Percentiles rank a stretch among this genome's conserved stretches.
Conservation (phyloP, 2,113 vertebrate species). For the Laticauda colubrina region DNA sequence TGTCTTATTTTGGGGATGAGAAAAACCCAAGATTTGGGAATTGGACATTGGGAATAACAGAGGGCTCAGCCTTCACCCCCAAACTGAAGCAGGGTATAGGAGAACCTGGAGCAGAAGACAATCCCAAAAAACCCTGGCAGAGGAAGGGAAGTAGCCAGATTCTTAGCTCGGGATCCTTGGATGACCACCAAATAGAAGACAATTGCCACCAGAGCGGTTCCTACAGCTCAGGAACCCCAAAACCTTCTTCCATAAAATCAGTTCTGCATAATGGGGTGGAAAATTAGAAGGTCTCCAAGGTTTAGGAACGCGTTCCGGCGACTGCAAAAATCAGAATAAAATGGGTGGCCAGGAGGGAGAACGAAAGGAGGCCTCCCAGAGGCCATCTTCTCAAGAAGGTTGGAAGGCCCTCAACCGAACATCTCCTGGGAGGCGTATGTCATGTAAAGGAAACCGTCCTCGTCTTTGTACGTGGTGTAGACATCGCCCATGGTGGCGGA, state of each 20-base stretch:
- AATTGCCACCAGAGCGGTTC: rapidly evolving
- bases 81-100: neutral
- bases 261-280: too few species aligned
- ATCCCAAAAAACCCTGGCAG: neutral
- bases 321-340: too few species aligned
- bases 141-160: neutral
- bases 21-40: neutral
- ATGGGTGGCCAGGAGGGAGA: neutral
- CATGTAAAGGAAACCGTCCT: conserved; percentile 82
- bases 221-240: neutral
- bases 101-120: neutral
- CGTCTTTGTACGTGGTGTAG: conserved; percentile 71
- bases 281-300: neutral
- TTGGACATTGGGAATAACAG: neutral
- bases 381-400: neutral
- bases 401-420: conserved; percentile 58
- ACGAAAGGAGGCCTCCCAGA: neutral
- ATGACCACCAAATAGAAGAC: neutral
- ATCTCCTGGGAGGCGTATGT: conserved; percentile 82
- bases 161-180: neutral
- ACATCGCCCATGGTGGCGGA: conserved; percentile 78
- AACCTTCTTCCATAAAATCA: neutral
- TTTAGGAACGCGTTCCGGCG: neutral
- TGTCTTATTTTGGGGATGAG: neutral
- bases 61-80: too few species aligned